A percentile compares a stretch with the other conserved stretches of the same genome.
Conservation (phyloP, 2,113 vertebrate species). For the Osmerus eperlanus region DNA sequence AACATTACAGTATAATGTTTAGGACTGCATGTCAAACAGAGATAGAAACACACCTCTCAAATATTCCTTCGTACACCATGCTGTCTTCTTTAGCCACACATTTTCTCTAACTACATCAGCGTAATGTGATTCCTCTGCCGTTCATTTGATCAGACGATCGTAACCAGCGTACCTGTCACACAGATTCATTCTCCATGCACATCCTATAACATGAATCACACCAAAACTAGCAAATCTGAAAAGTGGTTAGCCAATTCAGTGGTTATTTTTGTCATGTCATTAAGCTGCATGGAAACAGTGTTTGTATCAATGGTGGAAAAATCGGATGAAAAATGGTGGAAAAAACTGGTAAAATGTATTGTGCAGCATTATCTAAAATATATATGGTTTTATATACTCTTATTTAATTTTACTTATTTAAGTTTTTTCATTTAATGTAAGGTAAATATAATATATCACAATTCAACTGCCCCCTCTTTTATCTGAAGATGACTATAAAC, state of each 20-base stretch:
- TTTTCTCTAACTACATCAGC: conserved; percentile 74
- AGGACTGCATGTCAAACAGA: conserved; percentile 17
- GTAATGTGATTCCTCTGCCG: conserved; percentile 66
- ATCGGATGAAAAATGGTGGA: no score
- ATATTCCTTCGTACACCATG: conserved; percentile 55
- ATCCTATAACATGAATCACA: conserved; percentile 54
- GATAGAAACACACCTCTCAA: conserved; percentile 50
- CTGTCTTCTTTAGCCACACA: conserved; percentile 69
- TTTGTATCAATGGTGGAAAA: no score
- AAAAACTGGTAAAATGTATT: background rate
- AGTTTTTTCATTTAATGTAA: conserved; percentile 29
- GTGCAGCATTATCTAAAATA: background rate
- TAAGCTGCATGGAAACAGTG: conserved; percentile 7
- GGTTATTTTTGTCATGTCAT: conserved; percentile 26
- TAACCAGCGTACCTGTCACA: conserved; percentile 66
- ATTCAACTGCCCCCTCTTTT: conserved; percentile 70
- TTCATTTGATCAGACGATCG: conserved; percentile 71
- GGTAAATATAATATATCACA: conserved; percentile 61
- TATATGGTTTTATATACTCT: background rate
- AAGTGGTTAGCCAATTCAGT: conserved; percentile 42
- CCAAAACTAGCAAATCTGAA: conserved; percentile 53
- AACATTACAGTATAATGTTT: background rate
- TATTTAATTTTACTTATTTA: background rate
- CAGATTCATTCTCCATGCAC: conserved; percentile 64
- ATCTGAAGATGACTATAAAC: conserved; percentile 68